phyloP scores from a whole-genome alignment of 2,888 invertebrate genomes.

The Anarsia innoxiella region DNA sequence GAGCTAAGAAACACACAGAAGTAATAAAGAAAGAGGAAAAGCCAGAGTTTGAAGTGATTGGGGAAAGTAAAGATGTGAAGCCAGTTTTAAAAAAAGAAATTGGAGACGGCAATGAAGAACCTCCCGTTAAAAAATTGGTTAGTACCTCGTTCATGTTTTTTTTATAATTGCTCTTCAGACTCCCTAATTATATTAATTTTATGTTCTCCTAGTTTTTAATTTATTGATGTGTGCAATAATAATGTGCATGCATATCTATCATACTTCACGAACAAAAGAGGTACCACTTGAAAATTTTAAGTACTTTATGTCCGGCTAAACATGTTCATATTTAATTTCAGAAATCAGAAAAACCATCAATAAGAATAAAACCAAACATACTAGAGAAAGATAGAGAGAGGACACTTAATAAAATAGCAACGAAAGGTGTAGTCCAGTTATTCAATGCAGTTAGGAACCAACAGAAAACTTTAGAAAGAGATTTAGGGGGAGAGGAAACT shows the following conservation, averaged over 20 bases:
- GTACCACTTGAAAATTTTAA: not conserved
- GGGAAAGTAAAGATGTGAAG: conserved; percentile 62
- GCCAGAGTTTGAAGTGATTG: conserved; percentile 81
- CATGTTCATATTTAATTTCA: conserved; percentile 38
- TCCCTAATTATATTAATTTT: too few relatives aligned
- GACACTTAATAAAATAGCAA: conserved; percentile 87
- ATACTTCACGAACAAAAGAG: too few relatives aligned
- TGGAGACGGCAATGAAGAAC: conserved; percentile 30
- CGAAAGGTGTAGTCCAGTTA: conserved; percentile 93
- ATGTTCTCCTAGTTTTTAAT: too few relatives aligned
- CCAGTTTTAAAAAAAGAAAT: conserved; percentile 44
- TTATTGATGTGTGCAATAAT: too few relatives aligned
- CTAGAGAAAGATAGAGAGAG: conserved; percentile 86
- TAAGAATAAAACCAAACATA: conserved; percentile 84
- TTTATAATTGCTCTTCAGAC: too few relatives aligned
- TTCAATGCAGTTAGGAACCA: conserved; percentile 93
- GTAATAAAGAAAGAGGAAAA: conserved; percentile 61
- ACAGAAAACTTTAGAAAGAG: conserved; percentile 83
- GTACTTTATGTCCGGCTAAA: not conserved
- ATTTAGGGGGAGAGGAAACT: conserved; percentile 81
- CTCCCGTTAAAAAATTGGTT: conserved; percentile 41
- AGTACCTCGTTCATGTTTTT: too few relatives aligned
- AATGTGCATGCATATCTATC: too few relatives aligned
- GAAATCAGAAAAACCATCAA: conserved; percentile 77
- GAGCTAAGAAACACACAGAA: conserved; percentile 83